Conservation (phyloP, 2,113 vertebrate genomes). For the Mustela nigripes region DNA sequence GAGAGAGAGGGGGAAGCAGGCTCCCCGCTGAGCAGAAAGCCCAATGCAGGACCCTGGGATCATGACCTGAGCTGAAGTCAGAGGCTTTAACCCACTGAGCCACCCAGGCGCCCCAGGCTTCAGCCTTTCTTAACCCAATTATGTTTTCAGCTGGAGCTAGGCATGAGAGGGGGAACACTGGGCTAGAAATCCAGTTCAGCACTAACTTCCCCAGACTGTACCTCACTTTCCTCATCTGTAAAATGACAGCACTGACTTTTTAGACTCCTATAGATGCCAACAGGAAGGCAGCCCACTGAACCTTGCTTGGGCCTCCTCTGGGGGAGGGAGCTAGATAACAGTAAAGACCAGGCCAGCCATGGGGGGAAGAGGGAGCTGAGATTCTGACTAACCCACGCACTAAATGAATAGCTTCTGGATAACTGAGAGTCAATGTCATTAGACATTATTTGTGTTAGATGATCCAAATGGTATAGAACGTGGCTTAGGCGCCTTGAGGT, state of each 20-base stretch:
- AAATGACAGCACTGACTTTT: neutral
- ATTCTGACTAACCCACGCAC: neutral
- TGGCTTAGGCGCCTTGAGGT: conserved; percentile 60
- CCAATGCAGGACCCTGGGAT: too few species aligned
- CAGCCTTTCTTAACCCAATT: neutral
- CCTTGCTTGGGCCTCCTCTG: neutral
- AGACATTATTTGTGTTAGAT: conserved; percentile 39
- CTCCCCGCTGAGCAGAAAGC: too few species aligned
- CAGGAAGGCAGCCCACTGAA: neutral
- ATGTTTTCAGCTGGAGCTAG: neutral
- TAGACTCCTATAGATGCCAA: neutral
- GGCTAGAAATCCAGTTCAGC: neutral
- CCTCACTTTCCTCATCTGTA: neutral
- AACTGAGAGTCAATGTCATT: neutral
- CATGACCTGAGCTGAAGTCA: too few species aligned
- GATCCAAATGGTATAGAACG: neutral
- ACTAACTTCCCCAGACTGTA: neutral
- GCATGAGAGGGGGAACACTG: fast-evolving
- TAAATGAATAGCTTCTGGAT: neutral
- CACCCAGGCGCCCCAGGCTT: neutral
- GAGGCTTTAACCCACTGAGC: too few species aligned
- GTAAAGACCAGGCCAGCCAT: neutral
- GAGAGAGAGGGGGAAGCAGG: too few species aligned
- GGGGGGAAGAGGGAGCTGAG: neutral
- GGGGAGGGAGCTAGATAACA: neutral